Base-by-base conservation (phyloP, 2,888 invertebrate species). In the Netelia inedita region DNA sequence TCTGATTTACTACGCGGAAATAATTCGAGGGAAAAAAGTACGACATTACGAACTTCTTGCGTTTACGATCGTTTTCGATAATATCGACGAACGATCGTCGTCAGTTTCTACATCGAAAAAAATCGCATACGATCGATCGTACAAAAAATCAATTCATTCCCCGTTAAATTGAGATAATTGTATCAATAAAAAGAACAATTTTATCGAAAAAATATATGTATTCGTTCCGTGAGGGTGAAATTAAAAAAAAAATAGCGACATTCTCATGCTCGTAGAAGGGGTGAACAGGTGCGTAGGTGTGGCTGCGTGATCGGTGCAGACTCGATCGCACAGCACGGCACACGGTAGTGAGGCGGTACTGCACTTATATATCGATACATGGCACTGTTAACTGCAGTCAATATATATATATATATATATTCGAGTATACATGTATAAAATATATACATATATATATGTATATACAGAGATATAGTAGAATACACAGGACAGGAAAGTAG, bases 201-300 rank as follows among this genome's bases (percentile, higher is more conserved):
- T 50, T 50, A 11, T 50, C n/a, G 50, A 50, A 50, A 50, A n/a
- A 1, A 28, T 28, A 28, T 28, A 28, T 28, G 5, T 28, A 28
- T 28, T 5, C 28, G 28, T 5, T 28, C 5, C 28, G 28, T 0
- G 28, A 28, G 0, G 28, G 3, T 28, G 28, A 2, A 28, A 28
- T 28, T 28, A 1, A 5, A 35, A 43, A 66, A 53, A 35, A 59
- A 59, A 28, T 81, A 19, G 21, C 2, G 23, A 41, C 23, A 16
- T 61, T 63, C 46, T 23, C n/a, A 23, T 46, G 19, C 46, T 21
- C 2, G 19, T 61, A 66, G 57, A 65, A 79, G 61, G 23, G 11
- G 28, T 53, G 74, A 82, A 85, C 86, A 86, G 86, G 85, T 80
- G 87, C 87, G 87, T 88, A 87, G 87, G 89, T 86, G 88, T 86